Evolutionary conservation across 2,113 vertebrate genomes (phyloP).

Genomic region (Panurus biarmicus): DNA sequence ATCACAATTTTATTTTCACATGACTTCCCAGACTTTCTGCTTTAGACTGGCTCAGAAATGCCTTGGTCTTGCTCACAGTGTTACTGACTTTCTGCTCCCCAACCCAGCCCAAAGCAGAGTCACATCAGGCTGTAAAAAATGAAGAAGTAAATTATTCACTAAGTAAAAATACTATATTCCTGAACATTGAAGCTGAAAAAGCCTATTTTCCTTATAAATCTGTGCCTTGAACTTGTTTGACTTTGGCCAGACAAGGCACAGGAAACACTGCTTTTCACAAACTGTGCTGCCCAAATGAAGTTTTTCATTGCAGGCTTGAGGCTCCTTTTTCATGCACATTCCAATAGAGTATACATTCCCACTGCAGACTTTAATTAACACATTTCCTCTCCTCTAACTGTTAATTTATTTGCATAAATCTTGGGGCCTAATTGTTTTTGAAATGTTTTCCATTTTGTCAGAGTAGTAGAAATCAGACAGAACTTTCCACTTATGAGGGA

Average conservation of each 20-base stretch:
- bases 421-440: background rate
- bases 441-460: background rate
- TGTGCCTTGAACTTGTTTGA: background rate
- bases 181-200: background rate
- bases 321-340: background rate
- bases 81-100: background rate
- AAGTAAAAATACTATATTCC: background rate
- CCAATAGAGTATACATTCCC: background rate
- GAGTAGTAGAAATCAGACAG: background rate
- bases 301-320: background rate
- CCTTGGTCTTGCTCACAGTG: background rate
- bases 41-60: background rate
- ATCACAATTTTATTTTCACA: slow-evolving; percentile 13
- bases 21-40: background rate
- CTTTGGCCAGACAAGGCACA: background rate
- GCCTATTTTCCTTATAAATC: background rate
- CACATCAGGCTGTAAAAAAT: background rate
- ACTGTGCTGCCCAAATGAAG: background rate
- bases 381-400: background rate
- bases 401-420: background rate
- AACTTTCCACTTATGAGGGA: background rate
- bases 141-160: background rate
- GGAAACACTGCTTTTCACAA: background rate
- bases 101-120: background rate
- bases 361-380: background rate